Percentiles rank a stretch among this genome's conserved stretches.
phyloP scores from a whole-genome alignment of 2,113 vertebrate genomes.

The Channa argus region DNA sequence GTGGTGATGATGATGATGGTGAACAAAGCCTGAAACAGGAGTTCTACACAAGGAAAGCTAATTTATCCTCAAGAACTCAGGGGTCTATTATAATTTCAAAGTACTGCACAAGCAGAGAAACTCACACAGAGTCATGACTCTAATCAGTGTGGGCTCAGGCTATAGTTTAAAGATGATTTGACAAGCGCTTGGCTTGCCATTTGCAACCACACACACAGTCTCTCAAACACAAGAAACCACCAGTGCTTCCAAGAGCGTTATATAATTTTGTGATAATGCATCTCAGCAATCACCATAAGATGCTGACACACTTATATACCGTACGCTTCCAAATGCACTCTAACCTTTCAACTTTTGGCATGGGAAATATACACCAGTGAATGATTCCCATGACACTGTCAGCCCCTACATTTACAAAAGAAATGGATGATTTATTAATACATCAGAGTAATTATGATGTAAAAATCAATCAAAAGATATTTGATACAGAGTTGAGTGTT shows the following conservation, averaged over 20 bases:
- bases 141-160: constrained; percentile 6
- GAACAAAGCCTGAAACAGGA: constrained; percentile 6
- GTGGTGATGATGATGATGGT: not conserved
- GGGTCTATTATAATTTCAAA: constrained; percentile 36
- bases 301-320: constrained; percentile 32
- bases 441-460: constrained; percentile 78
- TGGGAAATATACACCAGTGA: constrained; percentile 54
- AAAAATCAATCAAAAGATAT: constrained; percentile 80
- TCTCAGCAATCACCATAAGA: constrained; percentile 29
- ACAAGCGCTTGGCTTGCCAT: constrained; percentile 18
- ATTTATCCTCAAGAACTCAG: constrained; percentile 1
- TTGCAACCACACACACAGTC: constrained; percentile 1
- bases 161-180: constrained; percentile 20
- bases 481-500: constrained; percentile 74
- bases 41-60: constrained; percentile 2
- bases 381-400: constrained; percentile 56
- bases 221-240: not conserved
- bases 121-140: constrained; percentile 29
- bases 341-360: constrained; percentile 67
- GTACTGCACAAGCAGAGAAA: constrained; percentile 11
- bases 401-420: constrained; percentile 65
- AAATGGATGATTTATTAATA: constrained; percentile 81
- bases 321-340: constrained; percentile 8
- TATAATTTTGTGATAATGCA: constrained; percentile 9
- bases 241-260: not conserved